A percentile compares a stretch with the other conserved stretches of the same genome.
Evolutionary conservation across 2,888 invertebrate species (phyloP).

Genomic region (Geophilus truncorum): DNA sequence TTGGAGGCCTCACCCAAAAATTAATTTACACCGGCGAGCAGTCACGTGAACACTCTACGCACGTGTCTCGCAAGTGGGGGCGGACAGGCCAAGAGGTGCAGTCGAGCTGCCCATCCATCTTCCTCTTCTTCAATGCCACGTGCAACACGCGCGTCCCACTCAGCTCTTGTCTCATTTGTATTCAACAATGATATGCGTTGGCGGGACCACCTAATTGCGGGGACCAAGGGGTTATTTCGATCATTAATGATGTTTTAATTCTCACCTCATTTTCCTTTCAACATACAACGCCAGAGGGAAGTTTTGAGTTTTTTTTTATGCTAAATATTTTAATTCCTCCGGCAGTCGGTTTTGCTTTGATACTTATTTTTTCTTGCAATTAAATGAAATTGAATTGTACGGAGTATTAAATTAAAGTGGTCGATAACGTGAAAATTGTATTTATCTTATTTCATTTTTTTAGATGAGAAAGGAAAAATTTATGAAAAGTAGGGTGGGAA

Average conservation of each 20-base stretch:
- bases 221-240: slow-evolving; percentile 5
- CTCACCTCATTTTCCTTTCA: not conserved
- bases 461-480: too few species aligned
- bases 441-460: too few species aligned
- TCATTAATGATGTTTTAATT: slow-evolving; percentile 18
- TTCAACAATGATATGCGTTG: not conserved
- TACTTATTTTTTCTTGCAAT: not conserved
- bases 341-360: not conserved
- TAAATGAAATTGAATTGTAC: not conserved
- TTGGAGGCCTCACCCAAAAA: not conserved
- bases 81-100: not conserved
- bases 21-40: not conserved
- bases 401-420: too few species aligned
- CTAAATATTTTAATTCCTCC: not conserved
- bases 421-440: too few species aligned
- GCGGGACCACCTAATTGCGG: not conserved
- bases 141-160: slow-evolving; percentile 8
- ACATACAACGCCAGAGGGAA: not conserved
- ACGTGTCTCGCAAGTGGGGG: slow-evolving; percentile 4
- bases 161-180: not conserved
- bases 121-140: not conserved
- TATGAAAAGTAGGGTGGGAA: too few species aligned
- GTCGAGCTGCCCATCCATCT: not conserved
- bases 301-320: not conserved
- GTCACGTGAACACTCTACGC: not conserved